phyloP scores from a whole-genome alignment of 2,888 invertebrate species.

The Norana najaformis region DNA sequence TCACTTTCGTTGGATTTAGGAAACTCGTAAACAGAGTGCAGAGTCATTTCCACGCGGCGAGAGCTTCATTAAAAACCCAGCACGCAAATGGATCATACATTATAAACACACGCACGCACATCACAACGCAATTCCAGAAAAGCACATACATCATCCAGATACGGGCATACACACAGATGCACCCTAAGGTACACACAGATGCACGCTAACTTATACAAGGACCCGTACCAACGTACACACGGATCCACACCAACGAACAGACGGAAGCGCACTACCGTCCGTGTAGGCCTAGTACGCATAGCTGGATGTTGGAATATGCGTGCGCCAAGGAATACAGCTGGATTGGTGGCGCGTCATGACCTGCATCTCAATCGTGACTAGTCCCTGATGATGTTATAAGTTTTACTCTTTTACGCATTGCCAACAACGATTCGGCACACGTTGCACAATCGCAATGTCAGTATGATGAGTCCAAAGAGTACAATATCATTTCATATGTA shows the following conservation, averaged over 20 bases:
- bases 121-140: neutral
- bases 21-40: slow-evolving; percentile 5
- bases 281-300: too few relatives aligned
- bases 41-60: neutral
- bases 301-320: neutral
- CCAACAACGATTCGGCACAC: neutral
- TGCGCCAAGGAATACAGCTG: neutral
- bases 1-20: neutral
- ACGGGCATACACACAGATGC: neutral
- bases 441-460: neutral
- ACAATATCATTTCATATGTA: slow-evolving; percentile 6
- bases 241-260: neutral
- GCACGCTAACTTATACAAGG: neutral
- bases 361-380: neutral
- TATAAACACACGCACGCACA: neutral
- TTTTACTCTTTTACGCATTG: neutral
- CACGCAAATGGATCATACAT: neutral
- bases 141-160: neutral
- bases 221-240: neutral
- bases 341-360: neutral
- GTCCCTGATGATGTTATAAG: neutral
- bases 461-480: neutral
- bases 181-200: neutral
- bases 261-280: neutral
- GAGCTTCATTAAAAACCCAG: neutral